Evolutionary conservation across 2,113 vertebrate species (phyloP), one percentile per base, ranked within the genome.

Genomic region (Merops nubicus): DNA sequence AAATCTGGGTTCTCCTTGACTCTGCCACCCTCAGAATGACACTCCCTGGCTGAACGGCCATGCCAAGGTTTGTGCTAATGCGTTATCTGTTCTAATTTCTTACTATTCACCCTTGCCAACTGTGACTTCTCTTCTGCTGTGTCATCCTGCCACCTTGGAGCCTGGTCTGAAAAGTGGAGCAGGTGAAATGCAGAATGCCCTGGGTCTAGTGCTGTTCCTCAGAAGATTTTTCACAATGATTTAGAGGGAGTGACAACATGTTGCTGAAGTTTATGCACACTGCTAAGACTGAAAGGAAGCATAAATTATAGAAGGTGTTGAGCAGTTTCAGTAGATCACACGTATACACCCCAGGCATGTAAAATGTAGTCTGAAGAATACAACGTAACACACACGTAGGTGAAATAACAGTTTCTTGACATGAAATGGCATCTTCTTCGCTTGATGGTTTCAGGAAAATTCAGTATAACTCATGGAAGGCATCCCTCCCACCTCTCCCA

Each of bases 171-270:
- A 47, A 91, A 87, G 56, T 0, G 0, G 60, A 94, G 76, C 34
- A 75, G 65, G 51, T 12, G 3, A 84, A 84, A 74, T 0, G 5
- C 20, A 63, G 43, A 84, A 74, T 7, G 25, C 51, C 59, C 17
- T 3, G 1, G 64, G 64, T 70, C 64, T 11, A 2, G 28, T 54
- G 57, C 40, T 86, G 43, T 36, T 86, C 64, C 42, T 80, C 1
- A 1, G 51, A 59, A 29, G 47, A 95, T 93, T 80, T 95, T 93
- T 93, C 88, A 93, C 89, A 63, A 33, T 95, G 88, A 96, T 92
- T 88, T 92, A 97, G 85, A 74, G 72, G 73, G 23, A 90, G 73
- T 92, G 93, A 92, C 93, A 94, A 77, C 0, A 4, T 33, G 64
- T 67, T 50, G 18, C 72, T 72, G 83, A 88, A 90, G 89, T 94